Percentiles rank a stretch among this genome's conserved stretches.
These are phyloP conservation scores for Noctua fimbriata DNA, from an alignment of 2,888 invertebrate species.

Conservation along the genomic window DNA sequence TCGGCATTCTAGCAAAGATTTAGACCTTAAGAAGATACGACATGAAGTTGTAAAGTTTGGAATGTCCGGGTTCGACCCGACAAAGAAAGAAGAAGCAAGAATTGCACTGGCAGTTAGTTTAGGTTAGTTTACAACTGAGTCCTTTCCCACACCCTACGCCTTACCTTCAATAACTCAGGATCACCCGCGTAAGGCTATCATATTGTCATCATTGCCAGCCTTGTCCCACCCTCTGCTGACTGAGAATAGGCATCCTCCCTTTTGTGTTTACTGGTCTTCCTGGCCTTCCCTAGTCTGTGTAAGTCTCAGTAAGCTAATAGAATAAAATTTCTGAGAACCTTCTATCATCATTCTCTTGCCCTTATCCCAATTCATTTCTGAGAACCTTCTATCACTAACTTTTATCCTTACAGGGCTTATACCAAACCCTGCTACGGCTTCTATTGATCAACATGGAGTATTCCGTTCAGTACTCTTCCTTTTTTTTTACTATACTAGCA, in stretches of 20 bases:
- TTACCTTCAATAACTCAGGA: neutral
- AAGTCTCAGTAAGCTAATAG: neutral
- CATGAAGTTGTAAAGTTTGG: constrained; percentile 96
- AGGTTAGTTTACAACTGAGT: constrained; percentile 83
- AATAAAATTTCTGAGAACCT: neutral
- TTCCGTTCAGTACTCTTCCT: constrained; percentile 18
- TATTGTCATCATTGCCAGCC: neutral
- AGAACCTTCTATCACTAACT: neutral
- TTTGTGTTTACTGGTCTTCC: neutral
- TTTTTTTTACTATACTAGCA: neutral
- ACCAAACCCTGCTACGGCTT: neutral
- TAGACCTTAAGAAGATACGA: constrained; percentile 94
- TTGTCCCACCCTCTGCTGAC: neutral
- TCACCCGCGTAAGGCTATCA: neutral
- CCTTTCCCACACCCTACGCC: neutral
- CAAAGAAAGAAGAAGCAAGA: constrained; percentile 94
- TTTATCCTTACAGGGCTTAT: constrained; percentile 29
- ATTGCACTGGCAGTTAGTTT: constrained; percentile 94
- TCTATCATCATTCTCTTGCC: too few species aligned
- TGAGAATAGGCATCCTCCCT: neutral
- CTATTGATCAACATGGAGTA: neutral
- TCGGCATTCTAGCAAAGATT: constrained; percentile 81
- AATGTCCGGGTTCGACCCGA: constrained; percentile 93
- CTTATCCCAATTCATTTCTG: too few species aligned
- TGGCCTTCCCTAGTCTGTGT: neutral